Percentiles rank a stretch among this genome's conserved stretches.
These are phyloP conservation scores for Enteromius thamalakanensis DNA, from an alignment of 2,797 vertebrate genomes.

Conservation along the genomic window DNA sequence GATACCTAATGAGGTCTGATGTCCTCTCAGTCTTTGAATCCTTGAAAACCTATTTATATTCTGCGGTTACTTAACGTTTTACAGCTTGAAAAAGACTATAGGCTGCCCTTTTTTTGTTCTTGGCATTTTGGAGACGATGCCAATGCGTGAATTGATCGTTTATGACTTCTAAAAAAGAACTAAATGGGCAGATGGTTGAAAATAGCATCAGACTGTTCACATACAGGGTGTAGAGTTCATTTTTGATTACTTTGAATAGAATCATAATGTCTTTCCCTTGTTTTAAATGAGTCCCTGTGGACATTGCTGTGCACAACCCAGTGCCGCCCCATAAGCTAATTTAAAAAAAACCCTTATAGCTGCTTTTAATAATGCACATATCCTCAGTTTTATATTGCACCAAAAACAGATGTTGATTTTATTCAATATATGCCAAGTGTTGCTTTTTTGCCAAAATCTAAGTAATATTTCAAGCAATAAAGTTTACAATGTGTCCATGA, in stretches of 20 bases:
- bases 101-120: conserved; percentile 13
- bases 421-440: conserved; percentile 21
- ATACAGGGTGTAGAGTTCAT: neutral
- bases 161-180: conserved; percentile 3
- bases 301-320: neutral
- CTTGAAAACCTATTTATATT: conserved; percentile 39
- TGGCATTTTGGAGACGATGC: neutral
- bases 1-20: conserved; percentile 45
- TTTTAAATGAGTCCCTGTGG: conserved; percentile 13
- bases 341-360: neutral
- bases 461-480: conserved; percentile 57
- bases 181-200: conserved; percentile 15
- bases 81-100: conserved; percentile 35
- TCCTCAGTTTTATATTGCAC: conserved; percentile 9
- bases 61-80: conserved; percentile 28
- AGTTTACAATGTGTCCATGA: conserved; percentile 41
- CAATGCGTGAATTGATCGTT: conserved; percentile 3
- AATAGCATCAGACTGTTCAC: conserved; percentile 11
- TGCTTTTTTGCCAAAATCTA: conserved; percentile 50
- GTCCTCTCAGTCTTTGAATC: conserved; percentile 12
- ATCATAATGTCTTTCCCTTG: neutral
- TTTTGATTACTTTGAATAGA: conserved; percentile 13
- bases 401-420: conserved; percentile 35
- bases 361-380: conserved; percentile 9
- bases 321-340: neutral